phyloP scores from a whole-genome alignment of 1,140 invertebrate species.

The Gerris buenoi region DNA sequence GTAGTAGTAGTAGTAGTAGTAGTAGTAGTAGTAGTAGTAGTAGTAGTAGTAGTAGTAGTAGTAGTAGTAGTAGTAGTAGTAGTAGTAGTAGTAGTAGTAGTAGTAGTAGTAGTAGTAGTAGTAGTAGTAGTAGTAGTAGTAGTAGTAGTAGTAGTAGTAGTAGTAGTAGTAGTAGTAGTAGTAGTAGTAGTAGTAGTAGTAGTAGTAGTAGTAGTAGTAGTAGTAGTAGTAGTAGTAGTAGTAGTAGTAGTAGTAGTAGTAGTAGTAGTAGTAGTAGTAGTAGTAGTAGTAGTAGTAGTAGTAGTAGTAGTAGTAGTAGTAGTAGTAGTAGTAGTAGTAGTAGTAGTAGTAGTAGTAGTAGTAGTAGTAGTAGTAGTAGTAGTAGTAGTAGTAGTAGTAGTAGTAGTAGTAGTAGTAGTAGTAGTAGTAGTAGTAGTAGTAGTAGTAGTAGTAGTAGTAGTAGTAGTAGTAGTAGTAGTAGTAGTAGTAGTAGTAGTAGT shows the following conservation, averaged over 20 bases:
- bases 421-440: background rate
- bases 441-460: background rate
- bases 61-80: too few species aligned
- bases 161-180: background rate
- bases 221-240: slow-evolving; percentile 2
- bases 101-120: too few species aligned
- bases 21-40: too few species aligned
- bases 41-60: too few species aligned
- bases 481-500: slow-evolving; percentile 1
- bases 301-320: slow-evolving; percentile 2
- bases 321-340: background rate
- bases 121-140: slow-evolving; percentile 3
- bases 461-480: background rate
- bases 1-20: too few species aligned
- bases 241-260: background rate
- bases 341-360: background rate
- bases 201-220: background rate
- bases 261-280: background rate
- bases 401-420: background rate
- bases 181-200: background rate
- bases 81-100: too few species aligned
- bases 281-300: background rate
- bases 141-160: background rate
- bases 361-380: background rate
- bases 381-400: background rate